A percentile compares a stretch with the other conserved stretches of the same genome.
Evolutionary conservation across 2,113 vertebrate genomes (phyloP).

Genomic region (Ariopsis seemanni): DNA sequence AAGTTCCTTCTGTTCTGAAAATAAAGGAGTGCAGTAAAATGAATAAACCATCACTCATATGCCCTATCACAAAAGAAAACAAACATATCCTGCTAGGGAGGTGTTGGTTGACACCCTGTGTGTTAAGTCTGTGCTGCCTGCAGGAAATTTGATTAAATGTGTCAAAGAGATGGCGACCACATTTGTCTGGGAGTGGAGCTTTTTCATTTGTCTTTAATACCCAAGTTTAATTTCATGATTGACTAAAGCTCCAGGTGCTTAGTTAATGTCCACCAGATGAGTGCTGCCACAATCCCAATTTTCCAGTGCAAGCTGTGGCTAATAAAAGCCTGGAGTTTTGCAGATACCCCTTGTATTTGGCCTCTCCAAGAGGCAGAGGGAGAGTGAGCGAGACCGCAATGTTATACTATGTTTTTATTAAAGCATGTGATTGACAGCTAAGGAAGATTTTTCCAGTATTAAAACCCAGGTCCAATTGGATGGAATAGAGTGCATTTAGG

Average conservation of each 20-base stretch:
- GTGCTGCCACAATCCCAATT: slow-evolving; percentile 67
- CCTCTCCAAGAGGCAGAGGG: slow-evolving; percentile 68
- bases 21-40: slow-evolving; percentile 19
- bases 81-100: slow-evolving; percentile 23
- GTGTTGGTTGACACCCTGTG: slow-evolving; percentile 53
- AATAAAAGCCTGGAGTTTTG: slow-evolving; percentile 79
- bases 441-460: slow-evolving; percentile 78
- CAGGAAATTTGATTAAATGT: slow-evolving; percentile 73
- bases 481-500: slow-evolving; percentile 69
- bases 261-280: slow-evolving; percentile 79
- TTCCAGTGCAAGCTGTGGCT: slow-evolving; percentile 74
- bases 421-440: slow-evolving; percentile 77
- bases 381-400: slow-evolving; percentile 76
- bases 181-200: slow-evolving; percentile 54
- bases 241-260: slow-evolving; percentile 76
- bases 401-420: slow-evolving; percentile 83
- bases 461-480: slow-evolving; percentile 75
- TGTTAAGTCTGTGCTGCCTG: slow-evolving; percentile 65
- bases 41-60: slow-evolving; percentile 17
- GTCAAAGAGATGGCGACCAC: slow-evolving; percentile 57
- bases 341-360: slow-evolving; percentile 75
- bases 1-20: slow-evolving; percentile 14
- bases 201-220: slow-evolving; percentile 71
- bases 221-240: slow-evolving; percentile 79
- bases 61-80: slow-evolving; percentile 44